Evolutionary conservation across 1,140 invertebrate genomes (phyloP).

Genomic region (Trichomalopsis sarcophagae): DNA sequence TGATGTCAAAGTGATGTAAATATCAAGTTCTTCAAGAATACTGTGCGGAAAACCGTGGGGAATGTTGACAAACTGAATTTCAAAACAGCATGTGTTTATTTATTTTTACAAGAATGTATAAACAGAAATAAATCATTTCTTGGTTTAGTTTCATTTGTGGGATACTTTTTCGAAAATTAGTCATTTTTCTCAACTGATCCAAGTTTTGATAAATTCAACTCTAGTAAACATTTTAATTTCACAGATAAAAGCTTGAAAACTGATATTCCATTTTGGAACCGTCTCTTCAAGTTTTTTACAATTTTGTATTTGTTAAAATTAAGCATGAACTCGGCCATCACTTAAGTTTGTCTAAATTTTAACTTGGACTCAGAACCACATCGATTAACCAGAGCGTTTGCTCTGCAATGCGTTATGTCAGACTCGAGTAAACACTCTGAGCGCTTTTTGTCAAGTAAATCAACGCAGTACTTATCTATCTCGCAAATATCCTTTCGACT

Average conservation of each 20-base stretch:
- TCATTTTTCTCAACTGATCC: not conserved
- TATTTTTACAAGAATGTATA: conserved; percentile 45
- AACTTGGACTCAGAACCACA: too few relatives aligned
- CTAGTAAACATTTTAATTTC: too few relatives aligned
- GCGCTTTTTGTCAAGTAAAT: not conserved
- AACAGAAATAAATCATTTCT: conserved; percentile 33
- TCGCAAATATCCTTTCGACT: not conserved
- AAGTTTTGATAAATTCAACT: too few relatives aligned
- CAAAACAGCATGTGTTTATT: conserved; percentile 14
- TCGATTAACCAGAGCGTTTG: too few relatives aligned
- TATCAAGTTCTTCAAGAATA: conserved; percentile 40
- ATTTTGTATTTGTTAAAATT: too few relatives aligned
- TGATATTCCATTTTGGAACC: too few relatives aligned
- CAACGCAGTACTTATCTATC: not conserved
- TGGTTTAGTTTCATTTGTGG: conserved; percentile 49
- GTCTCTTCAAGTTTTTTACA: too few relatives aligned
- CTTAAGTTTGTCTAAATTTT: too few relatives aligned
- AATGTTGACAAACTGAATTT: not conserved
- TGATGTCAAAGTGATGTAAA: conserved; percentile 59
- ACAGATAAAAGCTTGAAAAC: too few relatives aligned
- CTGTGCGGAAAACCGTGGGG: not conserved
- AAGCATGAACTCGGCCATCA: too few relatives aligned
- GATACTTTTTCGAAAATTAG: not conserved
- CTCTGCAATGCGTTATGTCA: not conserved
- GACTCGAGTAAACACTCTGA: not conserved